These are phyloP conservation scores for Cliona cf. orientalis DNA, from an alignment of 37 sponge, comb jelly and placozoan species.

Conservation along the genomic window DNA sequence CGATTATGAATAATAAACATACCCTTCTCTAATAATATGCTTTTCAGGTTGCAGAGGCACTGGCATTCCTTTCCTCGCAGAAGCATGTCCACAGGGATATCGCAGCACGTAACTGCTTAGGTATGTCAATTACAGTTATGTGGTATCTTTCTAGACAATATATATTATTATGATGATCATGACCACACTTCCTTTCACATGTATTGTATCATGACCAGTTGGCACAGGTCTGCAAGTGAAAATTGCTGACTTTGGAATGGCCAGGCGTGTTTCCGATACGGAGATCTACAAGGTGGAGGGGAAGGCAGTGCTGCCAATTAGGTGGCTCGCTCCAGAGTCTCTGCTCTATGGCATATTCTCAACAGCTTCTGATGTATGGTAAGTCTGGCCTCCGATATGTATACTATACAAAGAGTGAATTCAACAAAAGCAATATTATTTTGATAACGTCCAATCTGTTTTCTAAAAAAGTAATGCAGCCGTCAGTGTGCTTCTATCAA, in stretches of 20 bases:
- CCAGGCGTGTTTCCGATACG: conserved; percentile 35
- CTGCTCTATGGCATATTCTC: conserved; percentile 52
- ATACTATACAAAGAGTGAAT: not conserved
- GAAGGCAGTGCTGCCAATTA: conserved; percentile 51
- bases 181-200: not conserved
- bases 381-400: not conserved
- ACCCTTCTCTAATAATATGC: too few species aligned
- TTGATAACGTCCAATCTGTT: not conserved
- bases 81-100: conserved; percentile 68
- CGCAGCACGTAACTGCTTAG: conserved; percentile 69
- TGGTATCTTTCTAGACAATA: not conserved
- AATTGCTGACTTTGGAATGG: conserved; percentile 75
- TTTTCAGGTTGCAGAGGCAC: conserved; percentile 40
- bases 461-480: too few species aligned
- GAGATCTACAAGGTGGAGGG: conserved; percentile 45
- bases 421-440: not conserved
- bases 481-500: too few species aligned
- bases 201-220: conserved; percentile 13
- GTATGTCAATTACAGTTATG: conserved; percentile 15
- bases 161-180: not conserved
- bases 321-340: conserved; percentile 67
- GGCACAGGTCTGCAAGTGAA: conserved; percentile 45
- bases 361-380: conserved; percentile 68
- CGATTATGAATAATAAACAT: too few species aligned
- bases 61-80: conserved; percentile 36